These are phyloP conservation scores for Synanthedon tipuliformis DNA, from an alignment of 2,888 invertebrate species.

Conservation along the genomic window DNA sequence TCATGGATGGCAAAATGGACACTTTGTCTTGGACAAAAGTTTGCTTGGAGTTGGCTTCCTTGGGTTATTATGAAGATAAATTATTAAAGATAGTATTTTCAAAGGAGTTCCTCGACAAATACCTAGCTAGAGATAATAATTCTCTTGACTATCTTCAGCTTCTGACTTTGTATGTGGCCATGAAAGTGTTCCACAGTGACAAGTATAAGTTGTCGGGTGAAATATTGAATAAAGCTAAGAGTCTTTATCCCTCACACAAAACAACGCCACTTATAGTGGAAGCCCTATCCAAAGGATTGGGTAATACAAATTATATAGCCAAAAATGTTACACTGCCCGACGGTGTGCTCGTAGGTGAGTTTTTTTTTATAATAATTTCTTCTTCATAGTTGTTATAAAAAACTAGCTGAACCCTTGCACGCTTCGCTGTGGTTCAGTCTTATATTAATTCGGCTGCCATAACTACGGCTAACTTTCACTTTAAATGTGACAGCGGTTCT, in stretches of 20 bases:
- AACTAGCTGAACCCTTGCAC: no score
- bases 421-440: no score
- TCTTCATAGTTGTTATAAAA: no score
- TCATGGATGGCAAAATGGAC: conserved; percentile 36
- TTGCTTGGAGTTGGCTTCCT: conserved; percentile 66
- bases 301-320: conserved; percentile 66
- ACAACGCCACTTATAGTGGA: conserved; percentile 50
- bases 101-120: conserved; percentile 51
- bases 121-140: conserved; percentile 37
- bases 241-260: conserved; percentile 30
- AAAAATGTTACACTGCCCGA: conserved; percentile 64
- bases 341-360: conserved; percentile 68
- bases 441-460: no score
- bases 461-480: no score
- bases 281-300: conserved; percentile 65
- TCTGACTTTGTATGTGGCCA: conserved; percentile 68
- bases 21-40: conserved; percentile 66
- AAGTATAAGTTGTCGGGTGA: conserved; percentile 42
- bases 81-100: conserved; percentile 66
- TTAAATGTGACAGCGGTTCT: no score
- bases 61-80: conserved; percentile 69
- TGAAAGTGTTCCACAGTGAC: conserved; percentile 50
- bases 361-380: neutral
- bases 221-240: conserved; percentile 38
- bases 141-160: conserved; percentile 57